Conservation (phyloP, 2,888 invertebrate species). For the Eupithecia vulgata region DNA sequence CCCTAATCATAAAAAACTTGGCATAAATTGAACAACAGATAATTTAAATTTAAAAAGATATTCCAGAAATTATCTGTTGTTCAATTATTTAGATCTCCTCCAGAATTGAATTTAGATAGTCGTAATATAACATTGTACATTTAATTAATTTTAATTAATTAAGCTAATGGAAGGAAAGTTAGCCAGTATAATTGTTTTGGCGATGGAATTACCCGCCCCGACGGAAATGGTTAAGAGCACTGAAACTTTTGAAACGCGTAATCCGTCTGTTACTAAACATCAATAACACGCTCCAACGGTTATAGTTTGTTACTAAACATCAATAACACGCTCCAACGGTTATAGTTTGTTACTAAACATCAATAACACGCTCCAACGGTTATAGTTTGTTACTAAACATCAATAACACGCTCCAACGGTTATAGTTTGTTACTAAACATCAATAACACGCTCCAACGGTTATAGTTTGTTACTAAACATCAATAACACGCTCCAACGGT, state of each 20-base stretch:
- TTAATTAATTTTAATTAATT: slow-evolving; percentile 30
- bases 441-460: no score
- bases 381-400: no score
- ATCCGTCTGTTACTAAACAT: not conserved
- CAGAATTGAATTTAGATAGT: slow-evolving; percentile 26
- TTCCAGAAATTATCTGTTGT: slow-evolving; percentile 14
- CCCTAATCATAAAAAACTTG: not conserved
- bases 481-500: no score
- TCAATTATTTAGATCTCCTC: slow-evolving; percentile 9
- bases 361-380: no score
- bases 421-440: no score
- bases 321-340: no score
- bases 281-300: not conserved
- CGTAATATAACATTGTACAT: slow-evolving; percentile 21
- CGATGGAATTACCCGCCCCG: slow-evolving; percentile 22
- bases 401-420: no score
- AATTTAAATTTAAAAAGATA: no score
- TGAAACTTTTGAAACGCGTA: slow-evolving; percentile 6
- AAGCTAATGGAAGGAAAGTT: slow-evolving; percentile 32
- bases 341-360: no score
- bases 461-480: no score
- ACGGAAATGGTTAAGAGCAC: slow-evolving; percentile 11
- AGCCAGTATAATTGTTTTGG: slow-evolving; percentile 25
- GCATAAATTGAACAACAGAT: no score
- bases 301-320: no score